Conservation (phyloP, 2,113 vertebrate genomes). For the Scomber japonicus region DNA sequence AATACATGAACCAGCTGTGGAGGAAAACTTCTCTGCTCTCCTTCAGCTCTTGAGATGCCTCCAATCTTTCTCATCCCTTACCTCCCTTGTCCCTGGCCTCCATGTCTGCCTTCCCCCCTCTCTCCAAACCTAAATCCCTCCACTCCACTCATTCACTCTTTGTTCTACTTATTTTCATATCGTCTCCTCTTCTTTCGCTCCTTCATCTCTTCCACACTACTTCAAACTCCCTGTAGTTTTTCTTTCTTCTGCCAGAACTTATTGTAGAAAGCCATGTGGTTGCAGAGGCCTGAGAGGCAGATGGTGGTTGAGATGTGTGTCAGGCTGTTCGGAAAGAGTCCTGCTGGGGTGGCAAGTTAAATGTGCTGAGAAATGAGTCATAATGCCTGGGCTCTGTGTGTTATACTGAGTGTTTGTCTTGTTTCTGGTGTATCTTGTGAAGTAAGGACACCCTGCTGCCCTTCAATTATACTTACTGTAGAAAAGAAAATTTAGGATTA, state of each 20-base stretch:
- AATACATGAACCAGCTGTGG: conserved; percentile 64
- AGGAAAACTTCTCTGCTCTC: conserved; percentile 21
- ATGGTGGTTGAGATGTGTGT: conserved; percentile 53
- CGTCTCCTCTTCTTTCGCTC: conserved; percentile 22
- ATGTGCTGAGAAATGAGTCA: conserved; percentile 70
- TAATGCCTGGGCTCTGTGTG: conserved; percentile 34
- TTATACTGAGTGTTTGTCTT: conserved; percentile 30
- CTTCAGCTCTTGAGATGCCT: not conserved
- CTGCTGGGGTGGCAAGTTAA: conserved; percentile 59
- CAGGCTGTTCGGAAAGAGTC: conserved; percentile 63
- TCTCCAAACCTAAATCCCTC: conserved; percentile 39
- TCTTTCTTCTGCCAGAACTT: conserved; percentile 23
- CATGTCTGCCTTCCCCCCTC: not conserved
- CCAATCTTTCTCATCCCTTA: not conserved
- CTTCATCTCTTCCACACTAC: conserved; percentile 15
- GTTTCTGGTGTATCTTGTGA: conserved; percentile 23
- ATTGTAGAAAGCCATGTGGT: conserved; percentile 54
- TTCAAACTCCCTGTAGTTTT: conserved; percentile 35
- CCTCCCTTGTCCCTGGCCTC: not conserved
- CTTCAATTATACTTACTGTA: conserved; percentile 30
- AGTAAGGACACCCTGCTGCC: conserved; percentile 11
- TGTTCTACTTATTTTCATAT: conserved; percentile 40
- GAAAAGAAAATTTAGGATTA: conserved; percentile 17
- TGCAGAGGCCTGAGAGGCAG: conserved; percentile 49
- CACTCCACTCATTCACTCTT: not conserved